These are phyloP conservation scores for Sandelia bainsii DNA, from an alignment of 2,797 vertebrate species.

Conservation along the genomic window DNA sequence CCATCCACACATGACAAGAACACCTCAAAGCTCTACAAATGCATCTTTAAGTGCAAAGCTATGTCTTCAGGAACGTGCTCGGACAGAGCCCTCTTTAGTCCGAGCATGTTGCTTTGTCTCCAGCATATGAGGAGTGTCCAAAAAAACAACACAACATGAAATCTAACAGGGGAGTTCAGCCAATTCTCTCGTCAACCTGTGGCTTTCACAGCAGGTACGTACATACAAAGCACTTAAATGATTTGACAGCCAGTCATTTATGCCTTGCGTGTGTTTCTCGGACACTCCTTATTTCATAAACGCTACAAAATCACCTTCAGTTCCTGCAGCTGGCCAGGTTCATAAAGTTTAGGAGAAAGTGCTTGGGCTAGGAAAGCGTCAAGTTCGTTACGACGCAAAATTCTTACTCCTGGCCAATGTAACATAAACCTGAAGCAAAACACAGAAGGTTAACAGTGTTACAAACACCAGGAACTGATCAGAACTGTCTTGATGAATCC, in stretches of 20 bases:
- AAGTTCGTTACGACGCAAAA: conserved; percentile 95
- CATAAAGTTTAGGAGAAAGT: conserved; percentile 96
- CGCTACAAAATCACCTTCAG: conserved; percentile 91
- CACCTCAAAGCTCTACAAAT: conserved; percentile 42
- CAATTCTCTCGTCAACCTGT: background rate
- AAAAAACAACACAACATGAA: conserved; percentile 47
- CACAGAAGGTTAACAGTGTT: conserved; percentile 76
- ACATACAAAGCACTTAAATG: no score
- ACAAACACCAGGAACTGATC: conserved; percentile 65
- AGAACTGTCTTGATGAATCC: conserved; percentile 6
- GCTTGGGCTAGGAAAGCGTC: conserved; percentile 97
- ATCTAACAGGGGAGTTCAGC: background rate
- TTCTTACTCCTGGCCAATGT: conserved; percentile 96
- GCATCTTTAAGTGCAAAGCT: conserved; percentile 59
- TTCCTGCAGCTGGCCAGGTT: conserved; percentile 97
- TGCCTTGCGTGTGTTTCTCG: conserved; percentile 38
- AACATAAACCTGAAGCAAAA: conserved; percentile 93
- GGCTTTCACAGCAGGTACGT: background rate
- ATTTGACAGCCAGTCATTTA: background rate
- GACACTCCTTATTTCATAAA: conserved; percentile 70
- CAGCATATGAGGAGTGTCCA: conserved; percentile 68
- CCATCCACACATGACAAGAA: conserved; percentile 70
- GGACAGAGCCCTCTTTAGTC: conserved; percentile 11
- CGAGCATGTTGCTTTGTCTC: conserved; percentile 50
- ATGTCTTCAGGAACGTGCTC: conserved; percentile 57